Base-by-base conservation (phyloP, 2,797 vertebrate genomes). In the Lithobates sylvaticus region DNA sequence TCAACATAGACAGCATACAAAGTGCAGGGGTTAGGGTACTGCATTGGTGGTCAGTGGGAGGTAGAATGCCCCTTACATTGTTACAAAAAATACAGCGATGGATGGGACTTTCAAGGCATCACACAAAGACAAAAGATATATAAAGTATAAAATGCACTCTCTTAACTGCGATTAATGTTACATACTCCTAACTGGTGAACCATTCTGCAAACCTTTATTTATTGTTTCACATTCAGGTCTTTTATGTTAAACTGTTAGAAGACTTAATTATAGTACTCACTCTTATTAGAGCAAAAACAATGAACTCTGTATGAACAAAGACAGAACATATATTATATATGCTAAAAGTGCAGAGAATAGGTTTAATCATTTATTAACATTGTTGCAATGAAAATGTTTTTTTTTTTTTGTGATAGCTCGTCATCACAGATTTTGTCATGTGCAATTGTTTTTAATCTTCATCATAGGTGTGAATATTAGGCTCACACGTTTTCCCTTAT, bases 191-290 rank as follows among this genome's bases (percentile, higher is more conserved):
- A 36, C 34, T 36, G 34, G 34, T 36, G 34, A 36, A 44, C 44
- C 3, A 13, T 3, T 44, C 10, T 10, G 34, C 6, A 58, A 78
- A 65, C 54, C 76, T 42, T 15, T 42, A 67, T 34, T 65, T 78
- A 78, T 67, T 78, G 29, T 65, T 65, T 18, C 15, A 64, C 58
- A n/a, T 50, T 47, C 39, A 69, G 65, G 42, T 68, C 34, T 79
- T 29, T 10, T 6, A 50, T 29, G 32, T 44, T 50, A 68, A 50
- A 79, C 21, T 21, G 8, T 69, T 69, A 27, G 10, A 69, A 2
- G 68, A 50, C 58, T 69, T 79, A 79, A 79, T 79, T 69, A 69
- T 29, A 69, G 78, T 32, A 32, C 42, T 79, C 65, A 47, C 12
- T n/a, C 67, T 32, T 50, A 29, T 5, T 42, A 79, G 23, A 50